Percentiles rank a stretch among this genome's conserved stretches.
These are phyloP conservation scores for Pyrgilauda ruficollis DNA, from an alignment of 2,113 vertebrate species.

Conservation along the genomic window DNA sequence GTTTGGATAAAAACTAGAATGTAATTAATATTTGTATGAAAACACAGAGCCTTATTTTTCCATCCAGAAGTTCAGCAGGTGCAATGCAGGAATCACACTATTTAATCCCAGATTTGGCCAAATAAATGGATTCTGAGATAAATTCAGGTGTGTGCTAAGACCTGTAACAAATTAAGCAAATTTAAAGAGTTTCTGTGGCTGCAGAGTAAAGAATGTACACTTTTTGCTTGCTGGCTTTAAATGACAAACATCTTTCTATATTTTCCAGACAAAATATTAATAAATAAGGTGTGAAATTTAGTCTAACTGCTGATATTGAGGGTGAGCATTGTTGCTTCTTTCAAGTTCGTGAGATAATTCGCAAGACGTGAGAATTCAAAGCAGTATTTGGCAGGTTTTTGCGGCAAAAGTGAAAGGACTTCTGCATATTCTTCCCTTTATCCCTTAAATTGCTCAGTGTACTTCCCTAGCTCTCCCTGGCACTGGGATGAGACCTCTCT, in stretches of 20 bases:
- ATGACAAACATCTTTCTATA: neutral
- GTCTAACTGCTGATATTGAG: neutral
- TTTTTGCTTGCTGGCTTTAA: neutral
- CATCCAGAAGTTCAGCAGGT: neutral
- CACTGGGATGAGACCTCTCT: neutral
- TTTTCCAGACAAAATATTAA: neutral
- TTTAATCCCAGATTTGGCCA: neutral
- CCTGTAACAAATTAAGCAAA: neutral
- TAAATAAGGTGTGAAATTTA: neutral
- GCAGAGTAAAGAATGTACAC: neutral
- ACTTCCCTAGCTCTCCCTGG: neutral
- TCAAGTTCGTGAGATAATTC: neutral
- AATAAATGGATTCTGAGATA: neutral
- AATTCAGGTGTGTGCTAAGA: neutral
- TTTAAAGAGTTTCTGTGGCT: neutral
- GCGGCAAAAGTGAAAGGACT: neutral
- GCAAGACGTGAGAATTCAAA: neutral
- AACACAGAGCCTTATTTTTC: neutral
- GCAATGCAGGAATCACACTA: neutral
- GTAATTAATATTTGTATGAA: neutral
- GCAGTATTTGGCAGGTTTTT: neutral
- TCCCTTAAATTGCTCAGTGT: neutral
- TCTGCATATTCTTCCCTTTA: neutral
- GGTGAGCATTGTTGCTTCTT: neutral
- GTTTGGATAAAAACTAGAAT: rapidly evolving